Evolutionary conservation across 1,140 invertebrate species (phyloP).

Genomic region (Drosophila sulfurigaster): DNA sequence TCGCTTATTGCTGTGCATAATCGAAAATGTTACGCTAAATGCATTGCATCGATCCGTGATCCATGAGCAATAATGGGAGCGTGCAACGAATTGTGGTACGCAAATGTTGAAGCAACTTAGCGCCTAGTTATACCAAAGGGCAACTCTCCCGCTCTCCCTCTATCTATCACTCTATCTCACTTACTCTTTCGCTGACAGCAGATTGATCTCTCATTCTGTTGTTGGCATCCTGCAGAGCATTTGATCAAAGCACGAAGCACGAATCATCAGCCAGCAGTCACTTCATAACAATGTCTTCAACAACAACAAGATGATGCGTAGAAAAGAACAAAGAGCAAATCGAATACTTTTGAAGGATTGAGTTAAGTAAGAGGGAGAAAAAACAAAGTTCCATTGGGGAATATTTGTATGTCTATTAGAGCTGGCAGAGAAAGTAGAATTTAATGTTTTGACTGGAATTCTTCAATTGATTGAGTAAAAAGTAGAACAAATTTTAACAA

Average conservation of each 20-base stretch:
- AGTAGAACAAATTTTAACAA: too few relatives aligned
- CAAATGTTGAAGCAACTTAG: conserved; percentile 53
- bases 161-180: not conserved
- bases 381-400: too few relatives aligned
- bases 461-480: too few relatives aligned
- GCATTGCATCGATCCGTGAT: conserved; percentile 48
- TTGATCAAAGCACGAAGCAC: conserved; percentile 8
- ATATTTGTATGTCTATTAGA: too few relatives aligned
- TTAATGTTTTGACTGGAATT: too few relatives aligned
- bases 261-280: not conserved
- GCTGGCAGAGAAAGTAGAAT: too few relatives aligned
- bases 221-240: conserved; percentile 36
- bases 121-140: conserved; percentile 40
- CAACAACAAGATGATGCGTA: conserved; percentile 13
- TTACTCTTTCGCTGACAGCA: conserved; percentile 11
- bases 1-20: conserved; percentile 47
- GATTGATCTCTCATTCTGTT: conserved; percentile 35
- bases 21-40: conserved; percentile 55
- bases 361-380: too few relatives aligned
- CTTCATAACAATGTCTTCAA: conserved; percentile 13
- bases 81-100: conserved; percentile 50
- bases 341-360: not conserved
- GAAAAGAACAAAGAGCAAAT: not conserved
- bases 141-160: not conserved
- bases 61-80: conserved; percentile 30